Percentiles rank a stretch among this genome's conserved stretches.
Conservation (phyloP, 2,888 invertebrate species). For the Hydraecia micacea region DNA sequence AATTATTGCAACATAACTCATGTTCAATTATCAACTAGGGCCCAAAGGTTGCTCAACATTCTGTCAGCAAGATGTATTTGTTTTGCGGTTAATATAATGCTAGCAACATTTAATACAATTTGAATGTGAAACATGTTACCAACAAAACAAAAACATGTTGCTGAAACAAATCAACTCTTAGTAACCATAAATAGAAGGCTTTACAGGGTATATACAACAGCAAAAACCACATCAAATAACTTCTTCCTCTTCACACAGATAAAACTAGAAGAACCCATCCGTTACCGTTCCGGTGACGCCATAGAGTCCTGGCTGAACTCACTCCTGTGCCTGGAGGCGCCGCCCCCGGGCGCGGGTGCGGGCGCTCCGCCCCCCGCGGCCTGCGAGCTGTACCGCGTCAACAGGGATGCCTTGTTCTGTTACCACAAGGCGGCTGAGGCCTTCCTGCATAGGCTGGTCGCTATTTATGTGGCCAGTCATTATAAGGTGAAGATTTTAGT, state of each 20-base stretch:
- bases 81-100: too few species aligned
- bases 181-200: too few species aligned
- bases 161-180: not conserved
- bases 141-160: not conserved
- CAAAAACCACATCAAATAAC: not conserved
- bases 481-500: slow-evolving; percentile 93
- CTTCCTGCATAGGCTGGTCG: slow-evolving; percentile 97
- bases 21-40: not conserved
- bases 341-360: slow-evolving; percentile 92
- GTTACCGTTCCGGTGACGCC: slow-evolving; percentile 96
- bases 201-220: not conserved
- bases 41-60: not conserved
- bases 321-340: slow-evolving; percentile 97
- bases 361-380: slow-evolving; percentile 97
- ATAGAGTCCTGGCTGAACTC: slow-evolving; percentile 98
- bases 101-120: not conserved
- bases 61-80: not conserved
- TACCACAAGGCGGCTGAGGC: slow-evolving; percentile 98
- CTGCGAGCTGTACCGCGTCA: slow-evolving; percentile 96
- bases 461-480: slow-evolving; percentile 99
- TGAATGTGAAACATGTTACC: not conserved
- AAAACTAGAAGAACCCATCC: slow-evolving; percentile 97
- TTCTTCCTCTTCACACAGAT: slow-evolving; percentile 85
- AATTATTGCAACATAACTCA: not conserved
- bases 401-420: slow-evolving; percentile 98